These are phyloP conservation scores for Xenopus tropicalis DNA, from an alignment of 2,113 vertebrate species.

Conservation along the genomic window DNA sequence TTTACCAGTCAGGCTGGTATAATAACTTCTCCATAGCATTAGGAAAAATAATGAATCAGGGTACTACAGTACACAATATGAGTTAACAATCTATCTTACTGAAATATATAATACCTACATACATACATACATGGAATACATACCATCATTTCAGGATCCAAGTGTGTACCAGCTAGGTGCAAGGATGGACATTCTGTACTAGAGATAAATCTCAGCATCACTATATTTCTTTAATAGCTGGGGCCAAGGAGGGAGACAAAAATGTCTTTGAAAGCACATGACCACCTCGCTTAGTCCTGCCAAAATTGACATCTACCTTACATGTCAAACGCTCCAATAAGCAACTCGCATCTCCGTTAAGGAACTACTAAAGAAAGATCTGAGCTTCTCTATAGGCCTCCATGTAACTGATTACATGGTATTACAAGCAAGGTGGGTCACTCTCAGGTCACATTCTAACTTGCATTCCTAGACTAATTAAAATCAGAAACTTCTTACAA, in stretches of 20 bases:
- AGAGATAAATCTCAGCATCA: background rate
- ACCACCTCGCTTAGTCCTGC: conserved; percentile 15
- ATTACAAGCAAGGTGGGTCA: conserved; percentile 38
- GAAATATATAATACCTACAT: too few relatives aligned
- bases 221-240: conserved; percentile 17
- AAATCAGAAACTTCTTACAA: conserved; percentile 25
- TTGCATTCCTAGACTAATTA: conserved; percentile 50
- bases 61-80: too few relatives aligned
- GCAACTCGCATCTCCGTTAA: conserved; percentile 38
- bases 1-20: too few relatives aligned
- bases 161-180: too few relatives aligned
- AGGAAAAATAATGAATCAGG: too few relatives aligned
- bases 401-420: conserved; percentile 40
- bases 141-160: too few relatives aligned
- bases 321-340: conserved; percentile 47
- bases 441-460: conserved; percentile 47
- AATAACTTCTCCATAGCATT: too few relatives aligned
- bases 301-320: conserved; percentile 31
- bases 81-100: too few relatives aligned
- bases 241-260: conserved; percentile 25
- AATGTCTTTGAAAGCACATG: conserved; percentile 32
- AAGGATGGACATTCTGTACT: too few relatives aligned
- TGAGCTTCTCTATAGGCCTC: conserved; percentile 24
- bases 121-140: too few relatives aligned
- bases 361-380: conserved; percentile 35